A percentile compares a stretch with the other conserved stretches of the same genome.
Evolutionary conservation across 1,140 invertebrate species (phyloP).

Genomic region (Helicorthomorpha holstii): DNA sequence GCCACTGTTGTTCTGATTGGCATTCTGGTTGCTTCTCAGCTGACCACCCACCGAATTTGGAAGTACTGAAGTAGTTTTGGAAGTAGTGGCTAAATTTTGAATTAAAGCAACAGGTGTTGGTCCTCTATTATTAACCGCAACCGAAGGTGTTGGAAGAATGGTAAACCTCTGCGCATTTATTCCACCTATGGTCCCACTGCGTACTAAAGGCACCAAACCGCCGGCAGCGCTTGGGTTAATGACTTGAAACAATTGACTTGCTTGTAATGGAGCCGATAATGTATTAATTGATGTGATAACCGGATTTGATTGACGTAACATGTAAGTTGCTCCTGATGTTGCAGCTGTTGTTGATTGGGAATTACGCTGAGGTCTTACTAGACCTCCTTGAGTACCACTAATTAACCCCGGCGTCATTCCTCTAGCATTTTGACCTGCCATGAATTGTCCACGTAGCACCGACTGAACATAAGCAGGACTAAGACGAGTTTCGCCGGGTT

Average conservation of each 20-base stretch:
- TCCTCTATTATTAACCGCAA: conserved; percentile 19
- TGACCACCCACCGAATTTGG: neutral
- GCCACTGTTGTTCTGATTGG: too few relatives aligned
- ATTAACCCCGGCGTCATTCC: conserved; percentile 21
- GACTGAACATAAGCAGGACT: conserved; percentile 5
- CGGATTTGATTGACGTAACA: neutral
- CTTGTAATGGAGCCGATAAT: neutral
- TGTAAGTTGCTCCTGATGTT: neutral
- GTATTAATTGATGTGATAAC: neutral
- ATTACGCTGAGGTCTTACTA: conserved; percentile 37
- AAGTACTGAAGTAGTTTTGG: neutral
- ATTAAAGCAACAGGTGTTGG: conserved; percentile 33
- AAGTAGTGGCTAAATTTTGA: conserved; percentile 32
- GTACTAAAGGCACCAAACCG: conserved; percentile 27
- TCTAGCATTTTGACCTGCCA: neutral
- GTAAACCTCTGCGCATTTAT: conserved; percentile 9
- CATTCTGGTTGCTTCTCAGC: neutral
- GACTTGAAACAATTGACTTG: conserved; percentile 24
- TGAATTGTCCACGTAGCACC: neutral
- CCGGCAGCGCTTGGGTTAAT: conserved; percentile 29
- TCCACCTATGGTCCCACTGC: conserved; percentile 21
- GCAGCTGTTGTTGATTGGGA: conserved; percentile 4
- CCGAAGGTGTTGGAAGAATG: conserved; percentile 7
- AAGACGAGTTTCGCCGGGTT: conserved; percentile 11
- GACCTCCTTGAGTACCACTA: neutral